Conservation (phyloP, 1,140 invertebrate species). For the Sarcophaga bullata region DNA sequence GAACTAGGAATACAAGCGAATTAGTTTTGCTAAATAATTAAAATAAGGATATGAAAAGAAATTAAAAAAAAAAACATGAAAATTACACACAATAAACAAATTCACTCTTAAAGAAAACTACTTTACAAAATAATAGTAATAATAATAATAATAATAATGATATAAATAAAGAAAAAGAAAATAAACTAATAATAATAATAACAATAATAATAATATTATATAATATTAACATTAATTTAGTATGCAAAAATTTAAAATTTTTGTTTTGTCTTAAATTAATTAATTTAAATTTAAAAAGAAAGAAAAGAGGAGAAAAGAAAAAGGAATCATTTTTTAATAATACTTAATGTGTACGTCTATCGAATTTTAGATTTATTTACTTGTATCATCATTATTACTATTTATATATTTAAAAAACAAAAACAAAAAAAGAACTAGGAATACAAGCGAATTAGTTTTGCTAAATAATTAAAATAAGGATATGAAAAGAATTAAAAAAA, state of each 20-base stretch:
- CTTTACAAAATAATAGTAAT: neutral
- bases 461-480: neutral
- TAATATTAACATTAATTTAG: conserved; percentile 4
- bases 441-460: conserved; percentile 30
- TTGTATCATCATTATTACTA: too few species aligned
- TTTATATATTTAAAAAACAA: too few species aligned
- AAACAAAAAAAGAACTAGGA: conserved; percentile 9
- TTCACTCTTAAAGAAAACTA: conserved; percentile 9
- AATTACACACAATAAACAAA: neutral
- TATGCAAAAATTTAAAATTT: conserved; percentile 37
- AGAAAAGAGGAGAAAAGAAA: too few species aligned
- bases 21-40: conserved; percentile 25
- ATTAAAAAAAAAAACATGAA: neutral
- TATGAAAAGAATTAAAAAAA: neutral
- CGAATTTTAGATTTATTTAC: too few species aligned
- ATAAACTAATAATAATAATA: neutral
- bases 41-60: neutral
- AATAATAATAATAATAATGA: neutral
- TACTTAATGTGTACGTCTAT: conserved; percentile 5
- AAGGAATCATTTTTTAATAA: neutral
- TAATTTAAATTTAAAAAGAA: neutral
- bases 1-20: conserved; percentile 13
- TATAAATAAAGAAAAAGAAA: neutral
- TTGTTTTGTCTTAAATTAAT: conserved; percentile 9
- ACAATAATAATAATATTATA: neutral